Evolutionary conservation across 2,113 vertebrate genomes (phyloP).

Genomic region (Sylvilagus bachmani): DNA sequence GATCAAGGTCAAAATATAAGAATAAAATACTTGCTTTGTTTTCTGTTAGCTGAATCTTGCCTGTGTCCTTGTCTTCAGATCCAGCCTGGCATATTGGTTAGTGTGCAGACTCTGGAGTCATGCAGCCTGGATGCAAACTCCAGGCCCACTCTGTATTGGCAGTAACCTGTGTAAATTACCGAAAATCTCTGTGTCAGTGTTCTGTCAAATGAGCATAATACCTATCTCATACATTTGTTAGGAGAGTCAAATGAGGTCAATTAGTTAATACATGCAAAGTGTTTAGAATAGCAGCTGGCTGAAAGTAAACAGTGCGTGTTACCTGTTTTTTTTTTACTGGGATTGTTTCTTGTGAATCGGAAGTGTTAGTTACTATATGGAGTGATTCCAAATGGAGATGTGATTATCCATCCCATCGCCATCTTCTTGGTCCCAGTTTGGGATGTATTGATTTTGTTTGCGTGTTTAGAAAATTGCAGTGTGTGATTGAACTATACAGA

Average conservation of each 20-base stretch:
- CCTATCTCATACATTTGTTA: neutral
- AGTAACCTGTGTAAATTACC: neutral
- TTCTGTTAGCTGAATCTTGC: neutral
- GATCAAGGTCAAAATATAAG: slow-evolving; percentile 27
- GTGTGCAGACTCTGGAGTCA: neutral
- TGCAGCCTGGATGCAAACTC: neutral
- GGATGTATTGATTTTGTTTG: neutral
- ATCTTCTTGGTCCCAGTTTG: neutral
- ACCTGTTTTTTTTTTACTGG: neutral
- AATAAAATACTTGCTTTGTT: slow-evolving; percentile 10
- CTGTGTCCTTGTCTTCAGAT: neutral
- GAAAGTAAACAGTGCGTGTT: neutral
- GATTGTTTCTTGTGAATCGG: slow-evolving; percentile 15
- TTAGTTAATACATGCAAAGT: neutral
- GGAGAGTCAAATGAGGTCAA: neutral
- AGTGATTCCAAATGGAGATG: slow-evolving; percentile 6
- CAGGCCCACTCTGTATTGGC: neutral
- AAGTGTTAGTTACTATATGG: neutral
- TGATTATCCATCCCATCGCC: neutral
- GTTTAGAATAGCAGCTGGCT: neutral
- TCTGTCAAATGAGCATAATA: neutral
- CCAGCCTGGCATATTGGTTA: neutral
- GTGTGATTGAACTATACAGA: neutral
- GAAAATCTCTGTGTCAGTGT: neutral
- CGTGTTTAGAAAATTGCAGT: neutral